Evolutionary conservation across 2,888 invertebrate genomes (phyloP).

Genomic region (Stenodema calcarata): DNA sequence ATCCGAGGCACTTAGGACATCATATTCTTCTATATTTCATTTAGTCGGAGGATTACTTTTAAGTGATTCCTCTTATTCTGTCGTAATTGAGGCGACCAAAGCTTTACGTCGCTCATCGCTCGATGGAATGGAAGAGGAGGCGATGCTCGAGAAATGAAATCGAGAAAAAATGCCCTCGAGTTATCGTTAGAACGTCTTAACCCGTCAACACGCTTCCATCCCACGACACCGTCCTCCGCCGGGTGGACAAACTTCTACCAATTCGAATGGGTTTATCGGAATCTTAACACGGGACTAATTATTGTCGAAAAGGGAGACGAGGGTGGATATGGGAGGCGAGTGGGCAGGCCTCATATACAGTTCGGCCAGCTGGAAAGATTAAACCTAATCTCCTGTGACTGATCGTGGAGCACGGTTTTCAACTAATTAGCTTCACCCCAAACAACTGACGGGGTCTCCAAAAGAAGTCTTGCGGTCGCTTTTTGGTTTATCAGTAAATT

Average conservation of each 20-base stretch:
- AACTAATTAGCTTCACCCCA: constrained; percentile 38
- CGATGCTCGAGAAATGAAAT: not conserved
- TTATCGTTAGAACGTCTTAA: constrained; percentile 18
- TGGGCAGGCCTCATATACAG: constrained; percentile 27
- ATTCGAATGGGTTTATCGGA: constrained; percentile 11
- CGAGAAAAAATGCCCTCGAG: not conserved
- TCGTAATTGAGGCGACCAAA: not conserved
- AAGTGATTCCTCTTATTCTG: not conserved
- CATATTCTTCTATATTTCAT: not conserved
- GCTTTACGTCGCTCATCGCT: not conserved
- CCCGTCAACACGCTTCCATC: constrained; percentile 19
- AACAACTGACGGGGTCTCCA: constrained; percentile 26
- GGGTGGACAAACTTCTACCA: not conserved
- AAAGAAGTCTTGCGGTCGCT: not conserved
- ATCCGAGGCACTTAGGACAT: too few relatives aligned
- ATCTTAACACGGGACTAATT: constrained; percentile 15
- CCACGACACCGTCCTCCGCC: not conserved
- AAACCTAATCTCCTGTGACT: constrained; percentile 44
- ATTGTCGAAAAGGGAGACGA: constrained; percentile 25
- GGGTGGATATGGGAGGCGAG: not conserved
- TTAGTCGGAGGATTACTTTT: not conserved
- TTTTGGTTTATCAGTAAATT: not conserved
- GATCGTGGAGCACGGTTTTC: constrained; percentile 45
- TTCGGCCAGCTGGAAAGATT: constrained; percentile 46
- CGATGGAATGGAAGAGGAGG: not conserved